These are phyloP conservation scores for Xestia sexstrigata DNA, from an alignment of 2,888 invertebrate genomes.

Conservation along the genomic window DNA sequence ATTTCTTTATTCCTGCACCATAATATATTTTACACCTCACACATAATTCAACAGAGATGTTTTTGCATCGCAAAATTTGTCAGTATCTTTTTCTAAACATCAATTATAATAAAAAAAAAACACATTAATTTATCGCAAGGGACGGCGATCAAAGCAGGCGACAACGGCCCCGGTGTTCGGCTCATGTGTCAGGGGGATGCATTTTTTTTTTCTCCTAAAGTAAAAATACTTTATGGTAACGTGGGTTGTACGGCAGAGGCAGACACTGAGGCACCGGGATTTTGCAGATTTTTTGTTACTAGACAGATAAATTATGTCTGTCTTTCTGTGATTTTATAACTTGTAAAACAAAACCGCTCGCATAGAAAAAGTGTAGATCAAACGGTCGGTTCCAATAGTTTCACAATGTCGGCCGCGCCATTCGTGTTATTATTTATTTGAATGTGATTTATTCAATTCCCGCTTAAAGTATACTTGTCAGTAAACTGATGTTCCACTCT, in stretches of 20 bases:
- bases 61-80: conserved; percentile 49
- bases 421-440: neutral
- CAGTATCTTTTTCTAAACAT: conserved; percentile 54
- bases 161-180: conserved; percentile 75
- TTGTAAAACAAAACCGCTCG: conserved; percentile 57
- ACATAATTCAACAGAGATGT: too few relatives aligned
- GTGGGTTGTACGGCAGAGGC: conserved; percentile 67
- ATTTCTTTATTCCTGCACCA: neutral
- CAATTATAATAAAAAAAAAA: conserved; percentile 67
- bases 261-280: conserved; percentile 86
- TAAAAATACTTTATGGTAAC: conserved; percentile 79
- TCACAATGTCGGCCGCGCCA: neutral
- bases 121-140: conserved; percentile 75
- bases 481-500: neutral
- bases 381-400: conserved; percentile 27
- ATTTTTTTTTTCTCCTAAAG: conserved; percentile 70
- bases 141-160: conserved; percentile 79
- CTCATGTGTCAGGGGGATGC: conserved; percentile 76
- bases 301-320: conserved; percentile 50
- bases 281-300: conserved; percentile 70
- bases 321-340: conserved; percentile 38
- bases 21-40: neutral
- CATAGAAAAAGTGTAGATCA: conserved; percentile 41
- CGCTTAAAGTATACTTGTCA: too few relatives aligned
- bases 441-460: neutral